Percentiles rank a stretch among this genome's conserved stretches.
Evolutionary conservation across 2,797 vertebrate species (phyloP).

Genomic region (Kryptopterus vitreolus): DNA sequence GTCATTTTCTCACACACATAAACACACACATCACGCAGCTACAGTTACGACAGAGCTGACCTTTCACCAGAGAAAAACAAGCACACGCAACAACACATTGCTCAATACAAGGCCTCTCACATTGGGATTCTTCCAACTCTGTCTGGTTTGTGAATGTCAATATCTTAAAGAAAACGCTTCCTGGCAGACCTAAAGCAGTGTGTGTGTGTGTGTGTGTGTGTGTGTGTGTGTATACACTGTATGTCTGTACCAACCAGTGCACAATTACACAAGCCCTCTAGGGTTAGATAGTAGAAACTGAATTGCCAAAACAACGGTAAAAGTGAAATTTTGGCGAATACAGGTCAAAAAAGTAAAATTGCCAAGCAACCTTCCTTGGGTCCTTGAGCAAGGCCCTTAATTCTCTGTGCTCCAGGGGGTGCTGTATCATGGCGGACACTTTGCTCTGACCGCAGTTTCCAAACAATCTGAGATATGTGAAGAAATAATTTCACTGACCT

Average conservation of each 20-base stretch:
- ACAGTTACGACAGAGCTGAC: constrained; percentile 26
- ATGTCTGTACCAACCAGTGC: neutral
- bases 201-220: neutral
- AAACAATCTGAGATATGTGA: too few relatives aligned
- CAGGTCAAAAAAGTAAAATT: too few relatives aligned
- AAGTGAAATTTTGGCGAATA: too few relatives aligned
- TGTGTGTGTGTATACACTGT: neutral
- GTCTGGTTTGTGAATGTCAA: neutral
- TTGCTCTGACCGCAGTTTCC: too few relatives aligned
- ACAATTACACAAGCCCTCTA: neutral
- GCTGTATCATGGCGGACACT: too few relatives aligned
- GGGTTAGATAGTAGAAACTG: neutral
- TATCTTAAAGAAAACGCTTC: neutral
- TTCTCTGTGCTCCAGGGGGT: too few relatives aligned
- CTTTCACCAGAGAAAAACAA: constrained; percentile 33
- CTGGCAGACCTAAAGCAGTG: neutral
- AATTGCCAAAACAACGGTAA: too few relatives aligned
- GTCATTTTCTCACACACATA: neutral
- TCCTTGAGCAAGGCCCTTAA: too few relatives aligned
- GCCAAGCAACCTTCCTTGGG: too few relatives aligned
- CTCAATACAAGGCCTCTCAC: neutral
- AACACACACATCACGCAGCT: neutral
- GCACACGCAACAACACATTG: constrained; percentile 11
- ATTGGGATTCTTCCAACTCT: constrained; percentile 11
- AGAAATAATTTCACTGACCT: too few relatives aligned